Percentiles rank a stretch among this genome's conserved stretches.
phyloP scores from a whole-genome alignment of 2,113 vertebrate species.

The Amazona guildingii region DNA sequence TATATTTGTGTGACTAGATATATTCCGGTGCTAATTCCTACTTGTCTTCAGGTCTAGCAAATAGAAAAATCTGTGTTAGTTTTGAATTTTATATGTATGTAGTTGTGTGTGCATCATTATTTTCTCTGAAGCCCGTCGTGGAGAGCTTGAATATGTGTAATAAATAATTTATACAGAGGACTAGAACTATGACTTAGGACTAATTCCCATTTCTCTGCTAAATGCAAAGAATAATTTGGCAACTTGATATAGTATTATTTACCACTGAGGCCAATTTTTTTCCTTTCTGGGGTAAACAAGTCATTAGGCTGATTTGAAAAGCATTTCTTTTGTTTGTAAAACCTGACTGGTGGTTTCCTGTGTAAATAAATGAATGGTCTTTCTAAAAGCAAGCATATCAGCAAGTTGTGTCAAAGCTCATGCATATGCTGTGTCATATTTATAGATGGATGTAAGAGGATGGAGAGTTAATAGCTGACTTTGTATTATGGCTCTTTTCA shows the following conservation, averaged over 20 bases:
- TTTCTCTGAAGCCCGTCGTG: background rate
- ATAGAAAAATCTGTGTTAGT: background rate
- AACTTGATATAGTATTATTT: background rate
- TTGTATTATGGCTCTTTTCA: background rate
- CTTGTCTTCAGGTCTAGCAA: background rate
- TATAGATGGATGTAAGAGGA: background rate
- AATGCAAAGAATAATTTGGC: background rate
- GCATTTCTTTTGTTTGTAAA: background rate
- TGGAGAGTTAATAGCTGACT: background rate
- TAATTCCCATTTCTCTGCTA: background rate
- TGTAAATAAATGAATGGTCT: background rate
- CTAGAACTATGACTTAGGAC: background rate
- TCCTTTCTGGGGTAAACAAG: background rate
- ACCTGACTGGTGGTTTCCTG: background rate
- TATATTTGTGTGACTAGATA: background rate
- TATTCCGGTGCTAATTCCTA: background rate
- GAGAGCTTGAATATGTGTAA: background rate
- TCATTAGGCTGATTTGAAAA: background rate
- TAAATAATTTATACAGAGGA: background rate
- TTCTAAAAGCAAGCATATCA: background rate
- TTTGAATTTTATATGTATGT: background rate
- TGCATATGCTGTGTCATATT: background rate
- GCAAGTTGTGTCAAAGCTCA: background rate
- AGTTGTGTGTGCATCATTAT: fast-evolving
- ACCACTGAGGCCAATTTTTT: background rate